Base-by-base conservation (phyloP, 2,113 vertebrate genomes). In the Sinocyclocheilus maitianheensis region DNA sequence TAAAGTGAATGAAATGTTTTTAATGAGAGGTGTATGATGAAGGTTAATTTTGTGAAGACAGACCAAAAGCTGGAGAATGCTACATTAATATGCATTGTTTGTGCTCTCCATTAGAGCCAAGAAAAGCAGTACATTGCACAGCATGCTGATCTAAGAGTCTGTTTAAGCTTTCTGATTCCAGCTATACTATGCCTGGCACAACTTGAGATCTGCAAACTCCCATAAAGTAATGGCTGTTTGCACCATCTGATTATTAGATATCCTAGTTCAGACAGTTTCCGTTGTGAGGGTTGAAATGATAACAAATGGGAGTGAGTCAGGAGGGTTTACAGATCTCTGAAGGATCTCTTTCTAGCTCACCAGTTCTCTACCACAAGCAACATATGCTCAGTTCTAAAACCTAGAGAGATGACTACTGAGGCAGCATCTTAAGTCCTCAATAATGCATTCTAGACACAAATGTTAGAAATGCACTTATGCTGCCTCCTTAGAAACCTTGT, bases 231-330 rank as follows among this genome's bases (percentile, higher is more conserved):
- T 37, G 20, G 34, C 12, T 62, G 55, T 20, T 40, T 37, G 77
- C 18, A 16, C 34, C 77, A n/a, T 79, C 55, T 43, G 55, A 79
- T 62, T 60, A 79, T 62, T 79, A 58, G 51, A 40, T 60, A 37
- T 79, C 53, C 9, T 22, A 34, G 26, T 60, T 60, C 18, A 58
- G 77, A 78, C 10, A 37, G 53, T n/a, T 58, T 60, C 4, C 11
- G 3, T 60, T 60, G 30, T n/a, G 53, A 79, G 30, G 53, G 30
- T 5, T 58, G 46, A 48, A 48, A 48, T 48, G 26, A 77, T 77
- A 77, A 77, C 76, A 77, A 77, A 55, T 58, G 26, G 26, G 16
- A 34, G 24, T 34, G 76, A 22, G 51, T 22, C 51, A 37, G 26
- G 13, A 58, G 5, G 16, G 11, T 78, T 37, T 34, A 58, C 26